phyloP scores from a whole-genome alignment of 2,888 invertebrate species.

The Diloba caeruleocephala region DNA sequence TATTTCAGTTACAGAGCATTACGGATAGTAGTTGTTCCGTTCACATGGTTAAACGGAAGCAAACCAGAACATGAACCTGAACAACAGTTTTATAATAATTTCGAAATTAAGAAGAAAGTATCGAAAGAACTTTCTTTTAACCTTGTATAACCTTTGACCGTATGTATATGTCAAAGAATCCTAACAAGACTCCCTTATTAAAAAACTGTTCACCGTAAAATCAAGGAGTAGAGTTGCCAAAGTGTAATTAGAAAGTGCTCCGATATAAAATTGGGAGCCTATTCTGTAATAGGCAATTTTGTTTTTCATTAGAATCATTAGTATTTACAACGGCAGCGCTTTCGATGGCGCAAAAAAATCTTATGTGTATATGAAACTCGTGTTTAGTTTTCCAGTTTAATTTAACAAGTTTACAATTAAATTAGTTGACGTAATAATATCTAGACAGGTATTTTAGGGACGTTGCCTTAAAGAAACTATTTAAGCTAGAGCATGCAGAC shows the following conservation, averaged over 20 bases:
- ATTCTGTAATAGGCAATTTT: constrained; percentile 43
- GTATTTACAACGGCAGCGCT: constrained; percentile 14
- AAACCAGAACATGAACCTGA: too few species aligned
- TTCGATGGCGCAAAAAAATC: constrained; percentile 30
- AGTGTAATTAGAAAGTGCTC: constrained; percentile 37
- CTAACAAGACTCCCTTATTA: constrained; percentile 10
- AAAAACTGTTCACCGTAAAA: constrained; percentile 22
- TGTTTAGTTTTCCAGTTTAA: too few species aligned
- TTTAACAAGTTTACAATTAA: background rate
- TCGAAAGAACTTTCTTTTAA: constrained; percentile 4
- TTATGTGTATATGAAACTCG: constrained; percentile 4
- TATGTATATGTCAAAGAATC: constrained; percentile 1
- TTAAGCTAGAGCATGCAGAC: too few species aligned
- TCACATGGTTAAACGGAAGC: too few species aligned
- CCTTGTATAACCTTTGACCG: background rate
- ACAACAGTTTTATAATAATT: too few species aligned
- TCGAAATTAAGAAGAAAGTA: background rate
- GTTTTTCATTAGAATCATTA: constrained; percentile 39
- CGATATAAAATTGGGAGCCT: constrained; percentile 26
- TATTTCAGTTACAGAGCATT: too few species aligned
- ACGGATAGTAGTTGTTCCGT: too few species aligned
- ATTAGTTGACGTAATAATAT: background rate
- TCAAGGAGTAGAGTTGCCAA: constrained; percentile 24
- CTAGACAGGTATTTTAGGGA: too few species aligned
- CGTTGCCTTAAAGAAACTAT: too few species aligned